Percentiles rank a stretch among this genome's conserved stretches.
These are phyloP conservation scores for Thunnus thynnus DNA, from an alignment of 2,113 vertebrate genomes.

Conservation along the genomic window DNA sequence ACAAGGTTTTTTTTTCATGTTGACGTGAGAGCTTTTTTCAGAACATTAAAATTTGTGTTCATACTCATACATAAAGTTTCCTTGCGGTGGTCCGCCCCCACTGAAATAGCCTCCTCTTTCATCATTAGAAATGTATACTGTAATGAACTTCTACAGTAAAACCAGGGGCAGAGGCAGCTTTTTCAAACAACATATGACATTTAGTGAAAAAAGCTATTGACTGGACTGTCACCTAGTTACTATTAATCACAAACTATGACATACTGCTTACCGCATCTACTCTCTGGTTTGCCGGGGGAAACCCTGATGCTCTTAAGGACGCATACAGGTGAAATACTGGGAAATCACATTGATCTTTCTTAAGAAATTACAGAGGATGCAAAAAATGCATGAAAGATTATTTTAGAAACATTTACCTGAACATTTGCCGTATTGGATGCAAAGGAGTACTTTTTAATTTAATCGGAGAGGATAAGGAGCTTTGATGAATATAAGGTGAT, in stretches of 20 bases:
- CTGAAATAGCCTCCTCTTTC: no score
- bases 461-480: not conserved
- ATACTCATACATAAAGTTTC: no score
- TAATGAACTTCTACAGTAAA: not conserved
- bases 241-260: not conserved
- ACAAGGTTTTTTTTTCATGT: no score
- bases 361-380: not conserved
- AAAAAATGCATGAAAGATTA: not conserved
- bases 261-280: not conserved
- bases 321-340: not conserved
- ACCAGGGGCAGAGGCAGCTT: no score
- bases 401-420: not conserved
- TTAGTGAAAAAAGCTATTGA: not conserved
- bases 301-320: not conserved
- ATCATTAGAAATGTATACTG: no score
- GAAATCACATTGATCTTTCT: not conserved
- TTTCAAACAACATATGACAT: not conserved
- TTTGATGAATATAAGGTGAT: not conserved
- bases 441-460: not conserved
- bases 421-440: not conserved
- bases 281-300: not conserved
- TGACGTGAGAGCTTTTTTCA: no score
- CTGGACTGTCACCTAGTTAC: not conserved
- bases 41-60: no score
- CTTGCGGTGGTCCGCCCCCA: no score